A percentile compares a stretch with the other conserved stretches of the same genome.
Conservation (phyloP, 2,888 invertebrate species). For the Timema cristinae region DNA sequence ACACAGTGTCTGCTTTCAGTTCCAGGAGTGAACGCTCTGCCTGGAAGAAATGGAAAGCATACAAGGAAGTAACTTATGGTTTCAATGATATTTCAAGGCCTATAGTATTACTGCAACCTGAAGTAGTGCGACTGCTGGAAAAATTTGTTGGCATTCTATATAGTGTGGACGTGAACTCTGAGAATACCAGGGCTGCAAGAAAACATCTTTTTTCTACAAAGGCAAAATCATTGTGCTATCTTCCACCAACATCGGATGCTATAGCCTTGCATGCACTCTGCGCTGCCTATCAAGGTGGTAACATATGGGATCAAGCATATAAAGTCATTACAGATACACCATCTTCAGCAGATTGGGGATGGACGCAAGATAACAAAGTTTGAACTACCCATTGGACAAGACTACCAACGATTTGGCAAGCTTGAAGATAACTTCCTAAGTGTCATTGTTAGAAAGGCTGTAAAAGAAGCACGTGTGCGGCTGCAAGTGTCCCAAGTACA, state of each 20-base stretch:
- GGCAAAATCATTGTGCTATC: neutral
- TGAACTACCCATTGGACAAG: neutral
- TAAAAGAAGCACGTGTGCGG: neutral
- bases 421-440: neutral
- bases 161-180: neutral
- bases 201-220: neutral
- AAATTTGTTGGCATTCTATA: constrained; percentile 1
- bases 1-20: constrained; percentile 6
- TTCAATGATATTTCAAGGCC: neutral
- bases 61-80: neutral
- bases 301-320: neutral
- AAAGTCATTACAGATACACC: constrained; percentile 1
- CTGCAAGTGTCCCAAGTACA: neutral
- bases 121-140: constrained; percentile 1
- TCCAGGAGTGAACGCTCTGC: neutral
- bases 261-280: neutral
- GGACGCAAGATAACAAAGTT: neutral
- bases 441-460: neutral
- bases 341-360: neutral
- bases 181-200: neutral
- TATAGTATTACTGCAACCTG: neutral
- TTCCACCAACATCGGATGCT: neutral
- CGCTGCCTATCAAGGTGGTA: neutral
- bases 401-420: neutral
- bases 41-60: constrained; percentile 7